Base-by-base conservation (phyloP, 1,140 invertebrate genomes). In the Nymphalis io region DNA sequence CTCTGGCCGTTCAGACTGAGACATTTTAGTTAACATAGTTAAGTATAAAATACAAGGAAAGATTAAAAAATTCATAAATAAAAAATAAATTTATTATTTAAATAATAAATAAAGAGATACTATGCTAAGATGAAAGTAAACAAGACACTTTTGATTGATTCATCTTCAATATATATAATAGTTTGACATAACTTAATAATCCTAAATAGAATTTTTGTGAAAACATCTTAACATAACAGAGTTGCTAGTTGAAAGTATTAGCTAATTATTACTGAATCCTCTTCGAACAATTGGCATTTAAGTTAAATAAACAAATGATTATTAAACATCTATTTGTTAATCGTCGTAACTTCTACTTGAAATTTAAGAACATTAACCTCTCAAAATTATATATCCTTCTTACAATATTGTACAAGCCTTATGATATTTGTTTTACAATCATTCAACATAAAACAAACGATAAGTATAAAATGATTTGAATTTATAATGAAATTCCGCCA, bases 241-340 rank as follows among this genome's bases (percentile, higher is more conserved):
- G 39, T 20, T 42, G 12, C 16, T 60, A 70, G 62, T 20, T 42
- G 12, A 38, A 64, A 70, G 62, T 71, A 42, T 59, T 61, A 60
- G 62, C 62, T 64, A 71, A 65, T 71, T 60, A 42, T 68, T 53
- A 61, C 39, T 65, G 33, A 61, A 44, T n/a, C 61, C 58, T 33
- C 40, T 39, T 46, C 38, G 23, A 55, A 60, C 64, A 70, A 60
- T 63, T 44, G 40, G 61, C 20, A 51, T 58, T 72, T 64, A 64
- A 65, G 61, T 68, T 62, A 60, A 68, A 70, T 42, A 67, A 72
- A 68, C 61, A 57, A 72, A 63, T 61, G 48, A 48, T 27, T 62
- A 46, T 53, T 23, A 44, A 44, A 44, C 13, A 44, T n/a, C 40
- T 44, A n/a, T 44, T 13, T n/a, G 40, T 12, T 44, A n/a, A 1